Percentiles rank a stretch among this genome's conserved stretches.
Evolutionary conservation across 2,113 vertebrate genomes (phyloP).

Genomic region (Tupaia tana): DNA sequence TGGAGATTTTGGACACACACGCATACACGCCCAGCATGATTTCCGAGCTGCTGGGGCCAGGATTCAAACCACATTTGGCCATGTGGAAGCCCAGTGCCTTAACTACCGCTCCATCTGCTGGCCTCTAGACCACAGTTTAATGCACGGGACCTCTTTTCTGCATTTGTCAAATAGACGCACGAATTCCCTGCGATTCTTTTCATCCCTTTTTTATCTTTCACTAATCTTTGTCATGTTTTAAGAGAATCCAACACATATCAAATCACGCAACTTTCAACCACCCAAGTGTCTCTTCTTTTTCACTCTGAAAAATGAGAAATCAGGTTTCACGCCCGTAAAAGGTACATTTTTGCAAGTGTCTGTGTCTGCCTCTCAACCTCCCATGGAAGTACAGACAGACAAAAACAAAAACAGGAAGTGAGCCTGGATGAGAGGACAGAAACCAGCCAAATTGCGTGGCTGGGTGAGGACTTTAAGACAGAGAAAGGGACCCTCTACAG

Average conservation of each 20-base stretch:
- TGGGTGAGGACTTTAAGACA: accelerated
- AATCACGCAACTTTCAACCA: not conserved
- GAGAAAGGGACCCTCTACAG: too few relatives aligned
- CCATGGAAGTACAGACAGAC: not conserved
- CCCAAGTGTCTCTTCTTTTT: accelerated
- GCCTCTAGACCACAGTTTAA: too few relatives aligned
- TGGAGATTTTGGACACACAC: too few relatives aligned
- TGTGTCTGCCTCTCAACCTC: accelerated
- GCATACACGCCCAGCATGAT: too few relatives aligned
- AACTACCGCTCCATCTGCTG: too few relatives aligned
- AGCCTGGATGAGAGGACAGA: not conserved
- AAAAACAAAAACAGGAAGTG: not conserved
- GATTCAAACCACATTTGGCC: too few relatives aligned
- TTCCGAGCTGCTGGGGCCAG: too few relatives aligned
- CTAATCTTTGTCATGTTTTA: constrained; percentile 7
- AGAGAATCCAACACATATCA: constrained; percentile 55
- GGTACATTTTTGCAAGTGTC: not conserved
- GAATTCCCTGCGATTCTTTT: not conserved
- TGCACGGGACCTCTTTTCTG: too few relatives aligned
- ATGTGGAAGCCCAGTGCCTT: too few relatives aligned
- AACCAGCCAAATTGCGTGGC: accelerated
- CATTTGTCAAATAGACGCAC: too few relatives aligned
- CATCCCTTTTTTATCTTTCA: not conserved
- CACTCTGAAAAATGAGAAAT: accelerated
- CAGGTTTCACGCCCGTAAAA: accelerated